Conservation (phyloP, 2,797 vertebrate species). For the Molossus alvarezi region DNA sequence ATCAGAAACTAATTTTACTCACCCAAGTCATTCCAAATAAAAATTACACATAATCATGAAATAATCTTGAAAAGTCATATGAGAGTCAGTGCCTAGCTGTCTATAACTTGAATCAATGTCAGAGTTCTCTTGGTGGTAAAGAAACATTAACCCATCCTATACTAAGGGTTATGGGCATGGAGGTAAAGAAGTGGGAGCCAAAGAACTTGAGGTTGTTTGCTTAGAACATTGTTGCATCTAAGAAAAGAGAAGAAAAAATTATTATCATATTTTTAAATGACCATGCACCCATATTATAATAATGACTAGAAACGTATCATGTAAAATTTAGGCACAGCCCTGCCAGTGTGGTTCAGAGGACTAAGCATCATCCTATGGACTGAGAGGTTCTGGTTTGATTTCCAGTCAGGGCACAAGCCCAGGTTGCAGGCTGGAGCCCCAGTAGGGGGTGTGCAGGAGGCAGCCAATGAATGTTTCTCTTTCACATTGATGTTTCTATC, state of each 20-base stretch:
- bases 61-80: neutral
- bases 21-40: conserved; percentile 30
- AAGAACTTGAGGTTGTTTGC: neutral
- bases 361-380: too few species aligned
- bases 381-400: too few species aligned
- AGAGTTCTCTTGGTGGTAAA: neutral
- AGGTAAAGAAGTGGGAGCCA: neutral
- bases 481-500: too few species aligned
- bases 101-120: neutral
- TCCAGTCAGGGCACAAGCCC: too few species aligned
- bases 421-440: too few species aligned
- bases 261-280: neutral
- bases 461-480: too few species aligned
- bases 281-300: neutral
- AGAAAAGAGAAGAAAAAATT: neutral
- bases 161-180: neutral
- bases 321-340: neutral
- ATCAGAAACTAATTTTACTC: conserved; percentile 47
- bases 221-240: neutral
- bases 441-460: too few species aligned
- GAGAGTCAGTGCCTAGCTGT: neutral
- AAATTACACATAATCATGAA: neutral
- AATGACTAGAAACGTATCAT: neutral
- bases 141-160: neutral
- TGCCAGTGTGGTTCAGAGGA: too few species aligned